A percentile compares a stretch with the other conserved stretches of the same genome.
Conservation (phyloP, 2,113 vertebrate species). For the Tragelaphus buxtoni region DNA sequence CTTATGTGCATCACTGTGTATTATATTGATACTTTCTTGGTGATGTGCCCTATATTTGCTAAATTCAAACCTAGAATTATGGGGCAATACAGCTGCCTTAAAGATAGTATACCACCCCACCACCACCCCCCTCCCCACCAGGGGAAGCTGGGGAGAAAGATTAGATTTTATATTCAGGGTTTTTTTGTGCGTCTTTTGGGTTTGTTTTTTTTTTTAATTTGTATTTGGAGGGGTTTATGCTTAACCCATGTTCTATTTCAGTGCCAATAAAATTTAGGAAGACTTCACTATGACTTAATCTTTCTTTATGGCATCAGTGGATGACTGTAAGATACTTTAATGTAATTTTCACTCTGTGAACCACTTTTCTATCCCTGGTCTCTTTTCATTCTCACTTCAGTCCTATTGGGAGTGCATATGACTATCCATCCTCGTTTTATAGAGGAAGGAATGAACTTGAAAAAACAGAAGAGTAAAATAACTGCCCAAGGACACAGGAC, state of each 20-base stretch:
- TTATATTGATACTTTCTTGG: conserved; percentile 72
- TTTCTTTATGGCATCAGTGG: neutral
- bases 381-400: neutral
- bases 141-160: conserved; percentile 61
- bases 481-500: neutral
- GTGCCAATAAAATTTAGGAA: conserved; percentile 86
- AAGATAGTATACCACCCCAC: neutral
- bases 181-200: conserved; percentile 35
- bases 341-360: neutral
- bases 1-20: conserved; percentile 78
- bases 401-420: neutral
- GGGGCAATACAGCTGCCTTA: conserved; percentile 24
- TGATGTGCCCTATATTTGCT: conserved; percentile 63
- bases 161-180: conserved; percentile 63
- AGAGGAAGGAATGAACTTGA: neutral
- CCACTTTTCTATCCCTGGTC: neutral
- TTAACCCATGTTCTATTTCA: conserved; percentile 77
- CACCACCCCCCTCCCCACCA: neutral
- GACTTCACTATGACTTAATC: conserved; percentile 43
- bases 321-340: neutral
- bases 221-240: conserved; percentile 75
- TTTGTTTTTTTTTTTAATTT: conserved; percentile 10
- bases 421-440: conserved; percentile 4
- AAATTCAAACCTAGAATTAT: conserved; percentile 57
- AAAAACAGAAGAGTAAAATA: neutral